These are phyloP conservation scores for Chalcosyrphus nemorum DNA, from an alignment of 2,888 invertebrate genomes.

Conservation along the genomic window DNA sequence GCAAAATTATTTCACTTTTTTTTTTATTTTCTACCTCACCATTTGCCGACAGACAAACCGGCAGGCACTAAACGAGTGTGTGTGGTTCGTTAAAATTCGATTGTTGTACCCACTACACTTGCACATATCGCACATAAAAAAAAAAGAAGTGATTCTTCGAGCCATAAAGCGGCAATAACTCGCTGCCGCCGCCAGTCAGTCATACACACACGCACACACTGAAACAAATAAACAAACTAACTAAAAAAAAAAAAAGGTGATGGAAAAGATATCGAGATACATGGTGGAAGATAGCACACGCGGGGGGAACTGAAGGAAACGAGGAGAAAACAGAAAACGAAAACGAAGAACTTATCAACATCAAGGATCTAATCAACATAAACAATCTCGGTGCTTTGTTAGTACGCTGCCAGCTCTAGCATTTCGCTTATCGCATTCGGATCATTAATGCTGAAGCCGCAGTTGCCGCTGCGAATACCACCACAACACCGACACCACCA, in stretches of 20 bases:
- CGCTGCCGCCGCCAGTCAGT: slow-evolving; percentile 9
- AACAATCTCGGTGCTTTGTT: slow-evolving; percentile 75
- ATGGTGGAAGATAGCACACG: slow-evolving; percentile 57
- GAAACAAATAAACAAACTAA: slow-evolving; percentile 12
- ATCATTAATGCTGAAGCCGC: slow-evolving; percentile 73
- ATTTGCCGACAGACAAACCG: slow-evolving; percentile 13
- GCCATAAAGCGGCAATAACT: slow-evolving; percentile 36
- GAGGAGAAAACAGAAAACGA: slow-evolving; percentile 66
- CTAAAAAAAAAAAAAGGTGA: slow-evolving; percentile 28
- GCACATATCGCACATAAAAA: slow-evolving; percentile 24
- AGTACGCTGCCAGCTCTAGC: slow-evolving; percentile 75
- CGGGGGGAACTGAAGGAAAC: slow-evolving; percentile 40
- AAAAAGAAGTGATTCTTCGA: slow-evolving; percentile 36
- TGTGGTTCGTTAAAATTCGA: slow-evolving; percentile 27
- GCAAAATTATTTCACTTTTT: slow-evolving; percentile 13
- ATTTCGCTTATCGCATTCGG: slow-evolving; percentile 69
- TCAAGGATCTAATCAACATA: slow-evolving; percentile 75
- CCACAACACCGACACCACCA: neutral
- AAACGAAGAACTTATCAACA: slow-evolving; percentile 74
- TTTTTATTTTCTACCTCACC: too few relatives aligned
- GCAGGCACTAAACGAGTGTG: neutral
- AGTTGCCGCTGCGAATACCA: slow-evolving; percentile 38
- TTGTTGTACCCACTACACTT: slow-evolving; percentile 53
- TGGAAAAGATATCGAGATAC: slow-evolving; percentile 70
- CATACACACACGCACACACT: slow-evolving; percentile 13